phyloP scores from a whole-genome alignment of 2,888 invertebrate genomes.

The Cheilosia vulpina region DNA sequence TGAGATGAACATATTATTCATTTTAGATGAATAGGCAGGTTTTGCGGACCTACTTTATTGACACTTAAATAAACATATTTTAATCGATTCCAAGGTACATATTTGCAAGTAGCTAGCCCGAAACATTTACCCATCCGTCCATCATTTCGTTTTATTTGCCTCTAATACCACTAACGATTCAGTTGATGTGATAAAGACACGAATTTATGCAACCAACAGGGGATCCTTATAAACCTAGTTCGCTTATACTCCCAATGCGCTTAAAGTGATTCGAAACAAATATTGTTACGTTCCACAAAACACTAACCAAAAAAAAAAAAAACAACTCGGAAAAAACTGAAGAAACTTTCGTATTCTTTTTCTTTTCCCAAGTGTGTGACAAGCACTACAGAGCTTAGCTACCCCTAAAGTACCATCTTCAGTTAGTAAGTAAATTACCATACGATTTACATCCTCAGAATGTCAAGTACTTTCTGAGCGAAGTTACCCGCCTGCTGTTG shows the following conservation, averaged over 20 bases:
- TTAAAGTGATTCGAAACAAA: slow-evolving; percentile 62
- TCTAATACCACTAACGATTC: not conserved
- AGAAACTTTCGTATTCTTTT: slow-evolving; percentile 32
- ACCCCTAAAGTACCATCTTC: slow-evolving; percentile 73
- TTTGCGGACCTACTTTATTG: too few species aligned
- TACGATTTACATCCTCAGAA: slow-evolving; percentile 75
- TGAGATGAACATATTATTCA: too few species aligned
- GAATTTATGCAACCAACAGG: not conserved
- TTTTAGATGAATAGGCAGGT: too few species aligned
- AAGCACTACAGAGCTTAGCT: slow-evolving; percentile 73
- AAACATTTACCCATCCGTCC: too few species aligned
- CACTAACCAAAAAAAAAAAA: slow-evolving; percentile 6
- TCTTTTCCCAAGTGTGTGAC: slow-evolving; percentile 63
- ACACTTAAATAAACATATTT: too few species aligned
- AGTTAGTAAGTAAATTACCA: slow-evolving; percentile 76
- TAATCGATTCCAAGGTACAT: too few species aligned
- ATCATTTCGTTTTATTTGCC: not conserved
- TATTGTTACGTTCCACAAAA: slow-evolving; percentile 46
- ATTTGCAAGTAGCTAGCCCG: too few species aligned
- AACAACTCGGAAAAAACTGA: slow-evolving; percentile 6
- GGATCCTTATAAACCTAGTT: slow-evolving; percentile 32
- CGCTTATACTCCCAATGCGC: slow-evolving; percentile 45
- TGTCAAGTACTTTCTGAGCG: slow-evolving; percentile 72
- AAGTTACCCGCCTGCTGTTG: slow-evolving; percentile 66
- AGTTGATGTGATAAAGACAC: not conserved